Percentiles rank a stretch among this genome's conserved stretches.
Conservation (phyloP, 2,888 invertebrate genomes). For the Amphipyra berbera region DNA sequence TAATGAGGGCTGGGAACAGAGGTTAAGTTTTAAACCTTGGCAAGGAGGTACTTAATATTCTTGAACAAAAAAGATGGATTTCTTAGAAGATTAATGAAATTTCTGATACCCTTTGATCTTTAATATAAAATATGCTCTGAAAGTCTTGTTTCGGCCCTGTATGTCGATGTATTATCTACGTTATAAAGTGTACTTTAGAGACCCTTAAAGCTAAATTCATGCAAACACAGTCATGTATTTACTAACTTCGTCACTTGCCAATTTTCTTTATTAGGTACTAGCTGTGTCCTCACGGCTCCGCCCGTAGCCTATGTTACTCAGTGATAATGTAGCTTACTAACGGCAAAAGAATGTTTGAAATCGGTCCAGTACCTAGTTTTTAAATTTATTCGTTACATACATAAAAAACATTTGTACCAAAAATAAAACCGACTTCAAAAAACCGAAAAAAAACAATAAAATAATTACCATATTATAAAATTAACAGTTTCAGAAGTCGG, state of each 20-base stretch:
- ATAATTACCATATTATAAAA: too few species aligned
- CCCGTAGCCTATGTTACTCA: too few species aligned
- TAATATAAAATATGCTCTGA: background rate
- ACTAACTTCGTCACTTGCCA: constrained; percentile 14
- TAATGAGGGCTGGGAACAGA: background rate
- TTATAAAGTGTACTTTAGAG: constrained; percentile 4
- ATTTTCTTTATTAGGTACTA: background rate
- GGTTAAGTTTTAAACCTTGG: background rate
- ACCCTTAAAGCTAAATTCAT: constrained; percentile 5
- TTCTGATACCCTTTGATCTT: background rate
- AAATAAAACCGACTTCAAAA: too few species aligned
- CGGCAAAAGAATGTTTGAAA: too few species aligned
- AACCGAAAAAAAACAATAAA: too few species aligned
- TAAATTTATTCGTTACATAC: too few species aligned
- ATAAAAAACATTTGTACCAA: too few species aligned
- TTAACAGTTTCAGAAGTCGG: too few species aligned
- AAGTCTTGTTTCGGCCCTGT: background rate
- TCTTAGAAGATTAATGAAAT: background rate
- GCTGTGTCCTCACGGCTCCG: too few species aligned
- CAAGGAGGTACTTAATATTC: background rate
- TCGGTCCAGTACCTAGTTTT: too few species aligned
- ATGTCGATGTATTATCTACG: background rate
- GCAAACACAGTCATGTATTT: constrained; percentile 6
- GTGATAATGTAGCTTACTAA: too few species aligned
- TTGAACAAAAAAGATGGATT: background rate